Evolutionary conservation across 1,140 invertebrate species (phyloP).

Genomic region (Drosophila setifemur): DNA sequence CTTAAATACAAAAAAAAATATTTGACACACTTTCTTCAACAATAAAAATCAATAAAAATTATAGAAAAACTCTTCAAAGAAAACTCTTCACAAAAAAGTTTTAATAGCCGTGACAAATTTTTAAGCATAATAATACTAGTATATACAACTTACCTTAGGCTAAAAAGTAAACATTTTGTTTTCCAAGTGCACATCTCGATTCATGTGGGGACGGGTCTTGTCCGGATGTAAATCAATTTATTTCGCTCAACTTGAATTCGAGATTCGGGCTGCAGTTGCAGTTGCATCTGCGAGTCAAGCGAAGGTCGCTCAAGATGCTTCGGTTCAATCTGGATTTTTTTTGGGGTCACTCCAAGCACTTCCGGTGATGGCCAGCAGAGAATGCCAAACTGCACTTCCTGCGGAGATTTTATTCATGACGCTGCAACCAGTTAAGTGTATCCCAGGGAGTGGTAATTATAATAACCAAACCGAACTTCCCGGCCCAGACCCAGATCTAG

Average conservation of each 20-base stretch:
- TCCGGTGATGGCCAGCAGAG: slow-evolving; percentile 21
- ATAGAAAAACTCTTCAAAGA: too few relatives aligned
- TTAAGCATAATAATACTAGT: too few relatives aligned
- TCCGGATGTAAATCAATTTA: slow-evolving; percentile 71
- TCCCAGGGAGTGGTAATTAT: slow-evolving; percentile 68
- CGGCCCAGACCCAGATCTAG: background rate
- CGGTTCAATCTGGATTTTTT: slow-evolving; percentile 8
- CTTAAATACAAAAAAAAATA: too few relatives aligned
- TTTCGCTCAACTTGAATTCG: slow-evolving; percentile 50
- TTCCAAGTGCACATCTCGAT: background rate
- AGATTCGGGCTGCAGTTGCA: slow-evolving; percentile 18
- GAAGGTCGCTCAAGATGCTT: slow-evolving; percentile 37
- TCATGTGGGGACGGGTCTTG: slow-evolving; percentile 6
- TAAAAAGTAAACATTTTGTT: too few relatives aligned
- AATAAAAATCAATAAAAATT: too few relatives aligned
- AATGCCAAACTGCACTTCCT: slow-evolving; percentile 54
- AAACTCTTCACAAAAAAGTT: too few relatives aligned
- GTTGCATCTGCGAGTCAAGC: slow-evolving; percentile 32
- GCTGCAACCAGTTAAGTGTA: slow-evolving; percentile 66
- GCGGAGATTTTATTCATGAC: slow-evolving; percentile 53
- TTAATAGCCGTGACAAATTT: too few relatives aligned
- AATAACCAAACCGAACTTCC: slow-evolving; percentile 55
- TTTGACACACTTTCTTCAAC: too few relatives aligned
- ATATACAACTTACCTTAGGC: background rate
- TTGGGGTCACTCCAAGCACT: slow-evolving; percentile 28